Evolutionary conservation across 1,140 invertebrate species (phyloP), one percentile per base, ranked within the genome.

Genomic region (Bombus superbus): DNA sequence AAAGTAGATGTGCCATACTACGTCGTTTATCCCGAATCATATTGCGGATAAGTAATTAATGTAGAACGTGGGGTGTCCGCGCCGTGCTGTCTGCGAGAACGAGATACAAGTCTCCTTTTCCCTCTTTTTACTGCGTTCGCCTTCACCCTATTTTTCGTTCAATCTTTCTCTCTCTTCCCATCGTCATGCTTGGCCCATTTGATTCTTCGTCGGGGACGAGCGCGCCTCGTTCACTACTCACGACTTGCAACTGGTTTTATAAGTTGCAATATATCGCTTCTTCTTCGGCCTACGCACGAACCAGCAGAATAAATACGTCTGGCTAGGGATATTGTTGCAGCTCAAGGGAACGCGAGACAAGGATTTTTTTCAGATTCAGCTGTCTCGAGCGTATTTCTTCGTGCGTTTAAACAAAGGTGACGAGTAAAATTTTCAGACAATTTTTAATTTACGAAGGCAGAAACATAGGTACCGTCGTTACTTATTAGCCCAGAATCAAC

Each of bases 31-130:
- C 79, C 69, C 64, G 32, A 57, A 86, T 89, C 69, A 57, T 64
- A 83, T 68, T 32, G 75, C 75, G 69, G 71, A 59, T 75, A 68
- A 78, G 83, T 89, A 89, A 89, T 89, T 89, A 89, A 86, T 76
- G 28, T 79, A 81, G 86, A 86, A 79, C 92, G 86, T 92, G 92
- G 87, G 93, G 92, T 13, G 28, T 62, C 47, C 59, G 59, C 93
- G 94, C 90, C 93, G 84, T 68, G 85, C 89, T 82, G 93, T 94
- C 93, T 94, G 91, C 86, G 74, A 80, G 89, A 88, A 92, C 81
- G 75, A 80, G 32, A 85, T 66, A 28, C 73, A 88, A 92, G 81
- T 84, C 53, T 38, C 62, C 22, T n/a, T 81, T 66, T 72, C 32
- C 13, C n/a, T 44, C 75, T 78, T n/a, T 64, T 40, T 11, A 32